These are phyloP conservation scores for Drosophila lacteicornis DNA, from an alignment of 1,140 invertebrate species.

Conservation along the genomic window DNA sequence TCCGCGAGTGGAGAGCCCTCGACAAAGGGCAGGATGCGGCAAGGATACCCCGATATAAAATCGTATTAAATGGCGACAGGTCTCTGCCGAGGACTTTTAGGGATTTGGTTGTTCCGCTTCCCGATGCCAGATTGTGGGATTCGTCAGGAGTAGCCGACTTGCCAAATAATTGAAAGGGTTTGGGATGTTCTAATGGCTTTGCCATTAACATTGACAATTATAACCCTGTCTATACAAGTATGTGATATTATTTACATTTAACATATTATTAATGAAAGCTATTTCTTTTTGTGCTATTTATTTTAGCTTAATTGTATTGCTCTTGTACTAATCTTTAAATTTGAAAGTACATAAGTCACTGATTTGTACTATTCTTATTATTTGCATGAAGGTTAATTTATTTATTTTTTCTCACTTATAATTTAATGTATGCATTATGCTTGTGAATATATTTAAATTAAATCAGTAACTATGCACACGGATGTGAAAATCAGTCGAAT, in stretches of 20 bases:
- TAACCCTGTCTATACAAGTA: background rate
- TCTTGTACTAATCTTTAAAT: background rate
- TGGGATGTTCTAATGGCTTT: background rate
- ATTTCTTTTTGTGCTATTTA: no score
- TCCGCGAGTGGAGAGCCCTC: conserved; percentile 32
- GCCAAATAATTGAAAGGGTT: background rate
- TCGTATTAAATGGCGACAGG: conserved; percentile 64
- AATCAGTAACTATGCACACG: conserved; percentile 1
- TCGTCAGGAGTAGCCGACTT: conserved; percentile 6
- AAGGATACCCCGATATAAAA: conserved; percentile 23
- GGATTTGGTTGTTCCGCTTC: conserved; percentile 31
- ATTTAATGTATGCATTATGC: background rate
- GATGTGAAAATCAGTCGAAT: conserved; percentile 5
- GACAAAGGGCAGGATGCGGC: background rate
- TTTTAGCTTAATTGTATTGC: no score
- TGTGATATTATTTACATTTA: no score
- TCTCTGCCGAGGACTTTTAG: conserved; percentile 33
- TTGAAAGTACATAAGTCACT: background rate
- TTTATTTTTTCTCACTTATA: background rate
- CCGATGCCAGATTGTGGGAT: conserved; percentile 42
- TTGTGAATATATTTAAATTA: background rate
- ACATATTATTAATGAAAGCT: no score
- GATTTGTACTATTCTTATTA: background rate
- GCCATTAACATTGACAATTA: background rate
- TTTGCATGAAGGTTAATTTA: background rate